phyloP scores from a whole-genome alignment of 2,888 invertebrate species.

The Pyrochroa serraticornis region DNA sequence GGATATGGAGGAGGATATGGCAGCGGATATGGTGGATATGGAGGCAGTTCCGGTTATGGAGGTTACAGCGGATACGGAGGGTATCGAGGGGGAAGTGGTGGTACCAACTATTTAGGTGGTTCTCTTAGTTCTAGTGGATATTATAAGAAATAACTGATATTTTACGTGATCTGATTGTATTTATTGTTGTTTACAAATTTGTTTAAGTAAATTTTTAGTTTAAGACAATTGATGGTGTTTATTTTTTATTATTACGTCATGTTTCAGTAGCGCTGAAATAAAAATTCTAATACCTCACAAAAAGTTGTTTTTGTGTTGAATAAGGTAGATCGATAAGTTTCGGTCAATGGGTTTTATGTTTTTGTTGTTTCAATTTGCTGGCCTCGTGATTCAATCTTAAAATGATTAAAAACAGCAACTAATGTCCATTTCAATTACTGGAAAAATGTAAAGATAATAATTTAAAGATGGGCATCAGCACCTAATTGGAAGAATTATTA shows the following conservation, averaged over 20 bases:
- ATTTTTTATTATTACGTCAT: background rate
- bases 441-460: too few species aligned
- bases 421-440: too few species aligned
- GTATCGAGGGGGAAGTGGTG: conserved; percentile 21
- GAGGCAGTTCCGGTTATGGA: background rate
- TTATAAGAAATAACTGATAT: background rate
- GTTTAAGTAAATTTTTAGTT: background rate
- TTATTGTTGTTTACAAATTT: conserved; percentile 1
- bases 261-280: background rate
- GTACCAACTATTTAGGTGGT: conserved; percentile 33
- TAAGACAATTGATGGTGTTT: background rate
- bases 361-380: too few species aligned
- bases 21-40: conserved; percentile 3
- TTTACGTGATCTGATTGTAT: background rate
- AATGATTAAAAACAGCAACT: too few species aligned
- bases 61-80: background rate
- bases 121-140: background rate
- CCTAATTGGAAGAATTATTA: too few species aligned
- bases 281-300: background rate
- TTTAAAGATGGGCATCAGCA: too few species aligned
- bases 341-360: too few species aligned
- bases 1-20: conserved; percentile 10
- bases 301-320: too few species aligned
- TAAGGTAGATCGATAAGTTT: too few species aligned
- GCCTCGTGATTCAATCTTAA: too few species aligned